phyloP scores from a whole-genome alignment of 2,113 vertebrate species.

The Herpetotheres cachinnans region DNA sequence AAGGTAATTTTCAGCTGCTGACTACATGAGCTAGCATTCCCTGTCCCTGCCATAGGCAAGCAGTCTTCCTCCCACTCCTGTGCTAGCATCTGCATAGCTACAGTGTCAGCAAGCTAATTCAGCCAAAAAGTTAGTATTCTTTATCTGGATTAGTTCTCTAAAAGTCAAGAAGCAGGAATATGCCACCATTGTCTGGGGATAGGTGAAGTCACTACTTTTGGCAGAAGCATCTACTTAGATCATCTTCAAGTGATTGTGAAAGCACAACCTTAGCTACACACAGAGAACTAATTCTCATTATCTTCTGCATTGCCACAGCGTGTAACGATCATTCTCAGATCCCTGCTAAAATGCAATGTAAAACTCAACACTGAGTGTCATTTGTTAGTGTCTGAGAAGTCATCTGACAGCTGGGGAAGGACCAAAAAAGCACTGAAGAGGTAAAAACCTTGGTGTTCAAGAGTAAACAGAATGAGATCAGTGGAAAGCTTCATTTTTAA shows the following conservation, averaged over 20 bases:
- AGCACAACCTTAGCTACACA: constrained; percentile 15
- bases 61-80: neutral
- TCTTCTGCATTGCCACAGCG: neutral
- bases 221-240: constrained; percentile 48
- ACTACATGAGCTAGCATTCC: neutral
- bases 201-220: constrained; percentile 49
- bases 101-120: neutral
- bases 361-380: neutral
- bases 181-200: constrained; percentile 11
- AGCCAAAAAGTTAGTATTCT: neutral
- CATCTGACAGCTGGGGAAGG: constrained; percentile 4
- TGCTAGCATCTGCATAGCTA: neutral
- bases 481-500: constrained; percentile 8
- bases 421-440: constrained; percentile 7
- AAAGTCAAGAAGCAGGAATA: neutral
- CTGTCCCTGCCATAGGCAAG: neutral
- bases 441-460: neutral
- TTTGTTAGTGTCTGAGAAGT: constrained; percentile 1
- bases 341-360: constrained; percentile 7
- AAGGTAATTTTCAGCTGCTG: neutral
- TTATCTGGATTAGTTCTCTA: neutral
- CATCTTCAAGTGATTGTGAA: constrained; percentile 54
- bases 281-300: constrained; percentile 53
- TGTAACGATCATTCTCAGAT: constrained; percentile 39
- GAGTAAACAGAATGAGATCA: constrained; percentile 40